Evolutionary conservation across 2,888 invertebrate genomes (phyloP), one percentile per base, ranked within the genome.

Genomic region (Drosophila eohydei): DNA sequence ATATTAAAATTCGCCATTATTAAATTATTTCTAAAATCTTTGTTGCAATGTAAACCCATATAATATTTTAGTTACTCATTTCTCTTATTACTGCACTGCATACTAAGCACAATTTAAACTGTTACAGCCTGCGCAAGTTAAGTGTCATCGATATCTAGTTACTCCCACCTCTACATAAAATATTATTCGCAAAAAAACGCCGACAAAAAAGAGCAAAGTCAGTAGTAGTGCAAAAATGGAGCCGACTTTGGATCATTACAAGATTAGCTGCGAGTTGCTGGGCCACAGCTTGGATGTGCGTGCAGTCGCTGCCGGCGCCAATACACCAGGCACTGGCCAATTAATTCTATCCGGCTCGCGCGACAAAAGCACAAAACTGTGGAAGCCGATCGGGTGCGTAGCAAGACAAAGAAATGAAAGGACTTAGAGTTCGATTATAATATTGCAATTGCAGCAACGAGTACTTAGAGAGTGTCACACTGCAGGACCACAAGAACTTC

Each of bases 261-360:
- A 97, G 94, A 94, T 98, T 77, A 96, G 97, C 92, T 95, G 96
- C 90, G 95, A 95, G 80, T 93, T 98, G 59, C 93, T 93, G 80
- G 97, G 97, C 0, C 98, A 98, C 93, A 95, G 96, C 50, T 94
- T 96, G 91, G 98, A 98, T 92, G 97, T 98, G 26, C 94, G 98
- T 82, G 95, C 96, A 63, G 94, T 98, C 26, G 80, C 90, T 0
- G 71, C 73, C n/a, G 95, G 86, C 95, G 59, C 94, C 94, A 50
- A 9, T 12, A 92, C 93, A 4, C 93, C 94, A 7, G 93, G 94
- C 71, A 95, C 96, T 79, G 96, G 83, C 0, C 90, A 95, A 88
- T 95, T 95, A 74, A 95, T 98, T 86, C 93, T 98, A 48, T 98
- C 98, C 7, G 97, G 96, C 30, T 98, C 98, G 5, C 94, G 98